These are phyloP conservation scores for Standfussiana lucernea DNA, from an alignment of 2,888 invertebrate species.

Conservation along the genomic window DNA sequence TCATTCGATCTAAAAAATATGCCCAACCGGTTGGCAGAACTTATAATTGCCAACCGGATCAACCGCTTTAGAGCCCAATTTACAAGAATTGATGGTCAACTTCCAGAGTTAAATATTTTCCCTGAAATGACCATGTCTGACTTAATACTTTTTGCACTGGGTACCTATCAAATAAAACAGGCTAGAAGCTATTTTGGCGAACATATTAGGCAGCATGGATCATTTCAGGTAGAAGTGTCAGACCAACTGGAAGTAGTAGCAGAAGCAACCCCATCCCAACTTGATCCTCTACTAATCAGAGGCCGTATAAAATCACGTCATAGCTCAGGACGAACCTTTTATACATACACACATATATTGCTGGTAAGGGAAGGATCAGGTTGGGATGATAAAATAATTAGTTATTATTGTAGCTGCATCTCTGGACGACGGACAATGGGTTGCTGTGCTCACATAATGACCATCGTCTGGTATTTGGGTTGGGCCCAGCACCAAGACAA, in stretches of 20 bases:
- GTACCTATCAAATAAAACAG: conserved; percentile 19
- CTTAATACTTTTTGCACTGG: conserved; percentile 12
- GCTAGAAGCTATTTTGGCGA: conserved; percentile 11
- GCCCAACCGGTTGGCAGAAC: too few relatives aligned
- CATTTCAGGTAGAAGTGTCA: conserved; percentile 19
- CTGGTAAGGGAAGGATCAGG: conserved; percentile 5
- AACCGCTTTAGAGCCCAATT: too few relatives aligned
- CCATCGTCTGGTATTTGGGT: too few relatives aligned
- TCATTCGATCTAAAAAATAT: too few relatives aligned
- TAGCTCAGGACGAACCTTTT: background rate
- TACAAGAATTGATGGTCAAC: background rate
- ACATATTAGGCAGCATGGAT: conserved; percentile 5
- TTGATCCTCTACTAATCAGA: background rate
- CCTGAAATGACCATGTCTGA: conserved; percentile 20
- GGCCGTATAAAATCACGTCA: conserved; percentile 3
- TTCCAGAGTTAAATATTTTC: conserved; percentile 11
- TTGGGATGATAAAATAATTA: too few relatives aligned
- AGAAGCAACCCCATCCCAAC: conserved; percentile 6
- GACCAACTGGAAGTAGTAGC: conserved; percentile 12
- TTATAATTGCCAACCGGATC: too few relatives aligned
- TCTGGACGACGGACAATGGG: too few relatives aligned
- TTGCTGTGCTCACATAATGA: too few relatives aligned
- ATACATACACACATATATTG: background rate
- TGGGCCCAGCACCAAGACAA: too few relatives aligned
- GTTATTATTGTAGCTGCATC: too few relatives aligned